Evolutionary conservation across 2,113 vertebrate species (phyloP).

Genomic region (Indicator maculatus): DNA sequence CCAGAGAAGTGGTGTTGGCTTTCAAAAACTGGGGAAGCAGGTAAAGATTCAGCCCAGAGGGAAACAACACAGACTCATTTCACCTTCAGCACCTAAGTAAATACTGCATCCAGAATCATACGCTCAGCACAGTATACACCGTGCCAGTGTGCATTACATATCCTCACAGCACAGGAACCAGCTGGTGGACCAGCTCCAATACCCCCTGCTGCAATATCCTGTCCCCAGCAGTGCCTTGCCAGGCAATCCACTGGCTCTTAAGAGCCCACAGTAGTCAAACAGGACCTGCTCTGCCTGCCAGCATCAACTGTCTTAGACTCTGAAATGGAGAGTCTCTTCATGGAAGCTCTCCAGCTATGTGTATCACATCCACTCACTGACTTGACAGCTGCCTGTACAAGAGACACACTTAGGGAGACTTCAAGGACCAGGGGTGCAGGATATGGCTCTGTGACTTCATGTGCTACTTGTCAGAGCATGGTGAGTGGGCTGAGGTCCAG

Average conservation of each 20-base stretch:
- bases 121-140: neutral
- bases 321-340: neutral
- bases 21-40: neutral
- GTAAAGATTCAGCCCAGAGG: neutral
- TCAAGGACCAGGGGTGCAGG: neutral
- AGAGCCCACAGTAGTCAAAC: neutral
- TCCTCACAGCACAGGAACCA: neutral
- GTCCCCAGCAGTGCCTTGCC: neutral
- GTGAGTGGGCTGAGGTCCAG: neutral
- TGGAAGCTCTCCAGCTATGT: rapidly evolving
- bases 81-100: conserved; percentile 43
- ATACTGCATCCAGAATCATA: neutral
- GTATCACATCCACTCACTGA: rapidly evolving
- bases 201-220: neutral
- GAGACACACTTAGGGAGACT: rapidly evolving
- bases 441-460: rapidly evolving
- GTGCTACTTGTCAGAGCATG: neutral
- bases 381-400: rapidly evolving
- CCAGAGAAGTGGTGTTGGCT: neutral
- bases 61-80: conserved; percentile 4
- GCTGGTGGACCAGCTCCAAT: neutral
- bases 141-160: neutral
- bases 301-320: neutral
- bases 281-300: neutral
- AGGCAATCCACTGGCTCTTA: neutral